Base-by-base conservation (phyloP, 2,113 vertebrate genomes). In the Sinocyclocheilus anshuiensis region DNA sequence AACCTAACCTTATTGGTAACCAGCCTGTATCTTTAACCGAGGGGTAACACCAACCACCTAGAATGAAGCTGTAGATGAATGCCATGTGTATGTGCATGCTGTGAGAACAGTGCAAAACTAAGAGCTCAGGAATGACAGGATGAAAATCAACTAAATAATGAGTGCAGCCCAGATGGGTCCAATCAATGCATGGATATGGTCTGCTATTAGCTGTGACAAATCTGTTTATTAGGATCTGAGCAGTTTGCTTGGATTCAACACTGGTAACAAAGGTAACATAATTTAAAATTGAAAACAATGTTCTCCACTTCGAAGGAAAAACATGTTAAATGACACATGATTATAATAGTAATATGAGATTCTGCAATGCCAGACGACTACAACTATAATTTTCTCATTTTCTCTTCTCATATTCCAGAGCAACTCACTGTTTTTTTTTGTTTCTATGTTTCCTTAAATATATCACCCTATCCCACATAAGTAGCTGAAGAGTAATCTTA, bases 61-160 rank as follows among this genome's bases (percentile, higher is more conserved):
- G 22, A 61, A 61, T 61, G 57, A 61, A 61, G 22, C 22, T 10
- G 8, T 61, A n/a, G 57, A 61, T n/a, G 22, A 61, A n/a, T n/a
- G 7, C 22, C 57, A 61, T n/a, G 22, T 61, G 57, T 61, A 61
- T 61, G 20, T 22, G 20, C 57, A n/a, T 61, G 57, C 22, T n/a
- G 57, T n/a, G 57, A 61, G 57, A 61, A 61, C 22, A 61, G 57
- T n/a, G 24, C 48, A 53, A 77, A 77, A 53, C 75, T 77, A 77
- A 77, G 75, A 77, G 75, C 48, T 29, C 48, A 77, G 45, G n/a
- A 77, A 77, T 53, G n/a, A 50, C 24, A 29, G 4, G 6, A 20
- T 71, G 16, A 72, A 39, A 72, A 72, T 72, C 8, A 42, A 10
- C 69, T 42, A 42, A 72, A 72, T 72, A 36, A 71, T 10, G 9